phyloP scores from a whole-genome alignment of 2,113 vertebrate genomes.

The Alligator mississippiensis region DNA sequence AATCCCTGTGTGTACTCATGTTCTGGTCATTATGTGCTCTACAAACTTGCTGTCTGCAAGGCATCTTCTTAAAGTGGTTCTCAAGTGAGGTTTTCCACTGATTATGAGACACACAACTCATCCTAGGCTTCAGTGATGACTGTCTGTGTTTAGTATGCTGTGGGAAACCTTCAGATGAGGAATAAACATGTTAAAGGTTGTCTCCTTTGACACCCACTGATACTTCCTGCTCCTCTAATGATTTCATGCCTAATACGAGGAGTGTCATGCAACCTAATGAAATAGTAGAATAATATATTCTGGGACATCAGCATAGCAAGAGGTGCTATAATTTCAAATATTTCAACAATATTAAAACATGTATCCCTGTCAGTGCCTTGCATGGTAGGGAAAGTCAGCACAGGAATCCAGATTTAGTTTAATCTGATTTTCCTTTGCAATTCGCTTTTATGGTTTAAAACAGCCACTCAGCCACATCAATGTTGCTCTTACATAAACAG shows the following conservation, averaged over 20 bases:
- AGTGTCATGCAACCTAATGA: not conserved
- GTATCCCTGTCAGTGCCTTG: not conserved
- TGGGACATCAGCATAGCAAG: not conserved
- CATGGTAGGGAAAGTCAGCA: not conserved
- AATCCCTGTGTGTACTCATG: not conserved
- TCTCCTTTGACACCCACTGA: not conserved
- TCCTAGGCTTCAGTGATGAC: not conserved
- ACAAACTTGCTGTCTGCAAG: not conserved
- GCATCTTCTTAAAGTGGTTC: not conserved
- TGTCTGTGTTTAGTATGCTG: not conserved
- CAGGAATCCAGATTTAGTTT: not conserved
- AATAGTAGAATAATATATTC: not conserved
- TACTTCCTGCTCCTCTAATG: not conserved
- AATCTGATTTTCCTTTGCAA: not conserved
- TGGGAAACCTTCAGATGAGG: not conserved
- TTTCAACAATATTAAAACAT: not conserved
- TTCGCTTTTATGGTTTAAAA: not conserved
- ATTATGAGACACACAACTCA: not conserved
- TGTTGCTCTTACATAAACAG: not conserved
- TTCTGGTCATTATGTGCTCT: not conserved
- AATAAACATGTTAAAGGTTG: slow-evolving; percentile 2
- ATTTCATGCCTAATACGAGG: not conserved
- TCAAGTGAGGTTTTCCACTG: not conserved
- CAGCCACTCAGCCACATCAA: not conserved
- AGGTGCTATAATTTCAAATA: not conserved